These are phyloP conservation scores for Zoroaster sp. DNA, from an alignment of 53 echinoderm and acorn worm genomes.

Conservation along the genomic window DNA sequence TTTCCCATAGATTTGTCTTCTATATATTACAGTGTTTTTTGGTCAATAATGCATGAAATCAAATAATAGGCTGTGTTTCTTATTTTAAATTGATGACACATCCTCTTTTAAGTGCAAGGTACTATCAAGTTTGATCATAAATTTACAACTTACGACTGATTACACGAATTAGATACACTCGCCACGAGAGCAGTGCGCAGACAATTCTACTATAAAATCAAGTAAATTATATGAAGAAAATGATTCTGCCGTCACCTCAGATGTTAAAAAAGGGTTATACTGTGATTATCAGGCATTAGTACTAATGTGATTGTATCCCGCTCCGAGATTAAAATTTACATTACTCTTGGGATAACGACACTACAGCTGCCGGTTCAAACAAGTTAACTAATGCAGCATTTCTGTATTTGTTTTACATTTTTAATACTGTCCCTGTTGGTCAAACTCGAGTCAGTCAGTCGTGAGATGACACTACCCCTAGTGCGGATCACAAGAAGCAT, in stretches of 20 bases:
- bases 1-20: not conserved
- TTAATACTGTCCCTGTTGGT: not conserved
- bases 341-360: not conserved
- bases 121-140: constrained; percentile 14
- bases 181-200: not conserved
- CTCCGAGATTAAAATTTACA: not conserved
- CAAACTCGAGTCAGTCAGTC: not conserved
- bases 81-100: constrained; percentile 6
- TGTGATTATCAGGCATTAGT: not conserved
- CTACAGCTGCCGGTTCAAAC: not conserved
- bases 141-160: constrained; percentile 44
- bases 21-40: not conserved
- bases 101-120: constrained; percentile 12
- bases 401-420: not conserved
- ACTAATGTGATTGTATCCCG: constrained; percentile 3
- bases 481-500: not conserved
- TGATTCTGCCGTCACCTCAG: not conserved
- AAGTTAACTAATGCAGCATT: not conserved
- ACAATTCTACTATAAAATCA: not conserved
- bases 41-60: not conserved
- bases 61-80: not conserved
- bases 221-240: not conserved
- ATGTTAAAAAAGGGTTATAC: not conserved
- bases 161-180: constrained; percentile 38
- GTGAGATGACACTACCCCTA: not conserved